Evolutionary conservation across 1,140 invertebrate species (phyloP), one percentile per base, ranked within the genome.

Genomic region (Dreissena polymorpha): DNA sequence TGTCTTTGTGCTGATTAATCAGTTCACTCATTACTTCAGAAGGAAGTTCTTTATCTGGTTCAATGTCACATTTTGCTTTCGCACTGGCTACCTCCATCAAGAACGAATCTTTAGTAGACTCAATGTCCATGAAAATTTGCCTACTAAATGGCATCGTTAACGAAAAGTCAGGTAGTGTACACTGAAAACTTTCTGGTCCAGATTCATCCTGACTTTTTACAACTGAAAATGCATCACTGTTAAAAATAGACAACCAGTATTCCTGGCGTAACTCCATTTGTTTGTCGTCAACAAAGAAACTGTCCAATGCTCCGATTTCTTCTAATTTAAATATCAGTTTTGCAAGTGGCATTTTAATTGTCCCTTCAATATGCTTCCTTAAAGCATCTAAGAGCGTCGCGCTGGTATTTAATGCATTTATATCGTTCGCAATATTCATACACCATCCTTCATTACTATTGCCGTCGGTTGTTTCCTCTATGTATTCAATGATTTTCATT

Each of bases 161-260:
- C 0, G 39, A 21, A 3, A 75, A 57, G 68, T 75, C 80, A 16
- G 57, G 21, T 21, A 53, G 29, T 0, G 27, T 25, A 60, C 71
- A 70, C 0, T 29, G 39, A 69, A 68, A 83, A 51, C 80, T 68
- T 50, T 83, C 80, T 21, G 80, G 80, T 8, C 72, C 80, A 25
- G 51, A 53, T 75, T 74, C 71, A 2, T 75, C 50, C 5, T 63
- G 25, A 16, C 57, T 55, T 18, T 49, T 63, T 55, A 29, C 53
- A n/a, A 75, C 68, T 13, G 71, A 49, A 49, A 83, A 75, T n/a
- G 60, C 13, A 18, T 69, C n/a, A n/a, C 75, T 39, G 6, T 25
- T 10, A 10, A 83, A 21, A 16, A 18, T 6, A 29, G 29, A 25
- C 13, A 68, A 16, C 80, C 80, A 83, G 0, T 29, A 29, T 16